These are phyloP conservation scores for Coelopa frigida DNA, from an alignment of 1,140 invertebrate species.

Conservation along the genomic window DNA sequence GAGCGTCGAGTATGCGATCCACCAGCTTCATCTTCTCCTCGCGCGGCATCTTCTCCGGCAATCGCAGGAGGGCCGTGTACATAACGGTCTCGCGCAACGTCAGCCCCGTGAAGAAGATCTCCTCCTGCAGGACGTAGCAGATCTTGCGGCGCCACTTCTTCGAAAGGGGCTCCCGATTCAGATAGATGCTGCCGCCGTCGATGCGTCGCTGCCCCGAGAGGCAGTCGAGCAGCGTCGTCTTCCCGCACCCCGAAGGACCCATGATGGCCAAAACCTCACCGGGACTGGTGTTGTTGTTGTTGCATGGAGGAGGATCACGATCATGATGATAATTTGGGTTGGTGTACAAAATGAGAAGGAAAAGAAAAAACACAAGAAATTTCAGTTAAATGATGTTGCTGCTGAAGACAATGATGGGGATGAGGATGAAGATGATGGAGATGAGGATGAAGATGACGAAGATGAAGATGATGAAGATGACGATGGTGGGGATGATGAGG, in stretches of 20 bases:
- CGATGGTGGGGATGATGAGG: no score
- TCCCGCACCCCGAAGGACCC: constrained; percentile 75
- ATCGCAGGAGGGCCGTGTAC: constrained; percentile 62
- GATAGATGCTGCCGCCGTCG: constrained; percentile 61
- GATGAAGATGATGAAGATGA: no score
- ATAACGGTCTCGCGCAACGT: constrained; percentile 72
- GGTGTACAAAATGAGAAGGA: no score
- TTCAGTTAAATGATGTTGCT: no score
- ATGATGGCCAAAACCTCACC: constrained; percentile 76
- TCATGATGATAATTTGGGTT: no score
- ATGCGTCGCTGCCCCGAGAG: constrained; percentile 62
- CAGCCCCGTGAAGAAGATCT: constrained; percentile 76
- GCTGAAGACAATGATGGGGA: no score
- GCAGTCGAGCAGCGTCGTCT: constrained; percentile 73
- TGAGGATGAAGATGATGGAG: no score
- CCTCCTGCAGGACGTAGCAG: constrained; percentile 78
- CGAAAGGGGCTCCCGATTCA: constrained; percentile 67
- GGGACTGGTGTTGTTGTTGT: no score
- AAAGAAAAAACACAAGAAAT: constrained; percentile 3
- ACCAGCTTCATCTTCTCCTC: constrained; percentile 72
- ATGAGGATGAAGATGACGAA: no score
- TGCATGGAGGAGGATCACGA: no score
- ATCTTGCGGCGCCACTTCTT: constrained; percentile 71
- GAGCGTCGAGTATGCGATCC: constrained; percentile 70
- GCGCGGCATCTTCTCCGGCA: constrained; percentile 68